These are phyloP conservation scores for Alauda arvensis DNA, from an alignment of 2,797 vertebrate species.

Conservation along the genomic window DNA sequence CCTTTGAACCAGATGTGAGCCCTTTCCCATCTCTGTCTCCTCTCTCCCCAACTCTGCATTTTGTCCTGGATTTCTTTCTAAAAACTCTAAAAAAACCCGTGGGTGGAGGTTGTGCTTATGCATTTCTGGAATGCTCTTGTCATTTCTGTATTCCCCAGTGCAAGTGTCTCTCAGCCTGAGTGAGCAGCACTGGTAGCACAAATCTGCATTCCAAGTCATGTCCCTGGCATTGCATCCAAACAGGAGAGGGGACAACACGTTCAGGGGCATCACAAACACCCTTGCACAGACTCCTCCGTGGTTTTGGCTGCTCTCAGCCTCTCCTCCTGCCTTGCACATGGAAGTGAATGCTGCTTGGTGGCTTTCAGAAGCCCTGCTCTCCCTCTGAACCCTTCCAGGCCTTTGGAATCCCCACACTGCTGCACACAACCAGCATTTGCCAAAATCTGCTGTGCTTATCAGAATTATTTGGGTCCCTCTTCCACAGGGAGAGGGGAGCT, in stretches of 20 bases:
- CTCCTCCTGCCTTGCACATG: not conserved
- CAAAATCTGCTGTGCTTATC: not conserved
- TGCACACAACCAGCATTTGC: not conserved
- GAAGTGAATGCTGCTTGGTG: not conserved
- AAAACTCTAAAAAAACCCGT: not conserved
- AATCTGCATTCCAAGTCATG: not conserved
- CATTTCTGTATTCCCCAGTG: conserved; percentile 33
- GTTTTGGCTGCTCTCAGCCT: not conserved
- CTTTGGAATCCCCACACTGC: fast-evolving
- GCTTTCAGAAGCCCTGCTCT: not conserved
- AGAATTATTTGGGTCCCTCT: not conserved
- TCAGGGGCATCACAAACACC: not conserved
- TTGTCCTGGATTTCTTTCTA: not conserved
- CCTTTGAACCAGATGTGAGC: not conserved
- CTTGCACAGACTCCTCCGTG: not conserved
- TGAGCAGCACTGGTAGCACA: not conserved
- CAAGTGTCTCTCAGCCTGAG: conserved; percentile 17
- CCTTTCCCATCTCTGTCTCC: not conserved
- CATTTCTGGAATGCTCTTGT: conserved; percentile 15
- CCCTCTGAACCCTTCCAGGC: not conserved
- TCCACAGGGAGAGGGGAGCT: not conserved
- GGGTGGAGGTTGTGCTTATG: not conserved
- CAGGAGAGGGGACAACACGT: not conserved
- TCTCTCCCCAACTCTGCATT: not conserved
- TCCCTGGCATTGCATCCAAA: not conserved